A percentile compares a stretch with the other conserved stretches of the same genome.
These are phyloP conservation scores for Yponomeuta plumbellus DNA, from an alignment of 2,888 invertebrate genomes.

Conservation along the genomic window DNA sequence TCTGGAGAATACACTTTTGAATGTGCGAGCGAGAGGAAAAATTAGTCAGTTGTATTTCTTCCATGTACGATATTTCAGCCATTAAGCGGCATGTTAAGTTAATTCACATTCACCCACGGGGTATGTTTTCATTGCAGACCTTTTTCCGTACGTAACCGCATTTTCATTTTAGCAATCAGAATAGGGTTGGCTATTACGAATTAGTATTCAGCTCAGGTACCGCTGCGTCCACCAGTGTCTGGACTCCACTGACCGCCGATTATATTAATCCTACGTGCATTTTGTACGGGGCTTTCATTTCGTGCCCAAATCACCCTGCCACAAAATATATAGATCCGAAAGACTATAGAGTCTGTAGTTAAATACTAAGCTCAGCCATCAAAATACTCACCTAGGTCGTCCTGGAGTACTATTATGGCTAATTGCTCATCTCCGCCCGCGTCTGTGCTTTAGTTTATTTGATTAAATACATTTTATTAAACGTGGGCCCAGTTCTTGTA, in stretches of 20 bases:
- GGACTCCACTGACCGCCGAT: conserved; percentile 42
- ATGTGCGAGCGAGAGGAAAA: too few relatives aligned
- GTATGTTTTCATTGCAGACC: not conserved
- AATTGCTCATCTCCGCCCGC: too few relatives aligned
- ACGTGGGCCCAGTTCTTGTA: too few relatives aligned
- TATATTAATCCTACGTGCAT: conserved; percentile 64
- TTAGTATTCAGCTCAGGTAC: conserved; percentile 57
- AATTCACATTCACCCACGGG: not conserved
- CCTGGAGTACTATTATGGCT: too few relatives aligned
- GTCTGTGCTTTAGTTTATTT: too few relatives aligned
- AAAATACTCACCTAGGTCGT: too few relatives aligned
- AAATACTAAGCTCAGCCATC: not conserved
- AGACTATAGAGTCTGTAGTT: not conserved
- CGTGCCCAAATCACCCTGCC: conserved; percentile 32
- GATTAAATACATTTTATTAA: too few relatives aligned
- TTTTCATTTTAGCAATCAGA: conserved; percentile 5
- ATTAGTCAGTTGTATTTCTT: too few relatives aligned
- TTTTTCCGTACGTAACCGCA: not conserved
- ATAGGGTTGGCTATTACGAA: conserved; percentile 24
- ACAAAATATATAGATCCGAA: not conserved
- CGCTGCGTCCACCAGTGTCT: conserved; percentile 49
- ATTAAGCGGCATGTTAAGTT: not conserved
- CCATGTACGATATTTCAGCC: not conserved
- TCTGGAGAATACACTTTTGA: too few relatives aligned
- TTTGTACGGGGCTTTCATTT: conserved; percentile 37